Percentiles rank a stretch among this genome's conserved stretches.
Conservation (phyloP, 2,888 invertebrate genomes). For the Amphipoea oculea region DNA sequence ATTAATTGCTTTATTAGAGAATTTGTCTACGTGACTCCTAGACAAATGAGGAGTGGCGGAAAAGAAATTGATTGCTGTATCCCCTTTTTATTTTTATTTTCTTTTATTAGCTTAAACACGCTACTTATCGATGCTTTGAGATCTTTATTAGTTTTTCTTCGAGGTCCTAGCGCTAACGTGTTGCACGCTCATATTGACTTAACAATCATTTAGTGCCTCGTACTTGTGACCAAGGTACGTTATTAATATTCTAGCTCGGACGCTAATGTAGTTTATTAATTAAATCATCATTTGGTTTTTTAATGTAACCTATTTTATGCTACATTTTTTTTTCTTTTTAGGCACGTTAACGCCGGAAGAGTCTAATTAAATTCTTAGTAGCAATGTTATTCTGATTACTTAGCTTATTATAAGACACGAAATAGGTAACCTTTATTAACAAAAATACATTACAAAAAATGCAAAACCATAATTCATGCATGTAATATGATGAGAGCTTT, state of each 20-base stretch:
- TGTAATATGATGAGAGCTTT: slow-evolving; percentile 62
- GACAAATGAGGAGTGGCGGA: slow-evolving; percentile 8
- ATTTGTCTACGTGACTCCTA: slow-evolving; percentile 36
- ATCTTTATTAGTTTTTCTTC: slow-evolving; percentile 61
- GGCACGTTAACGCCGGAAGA: not conserved
- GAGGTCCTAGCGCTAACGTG: slow-evolving; percentile 59
- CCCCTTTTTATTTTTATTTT: slow-evolving; percentile 19
- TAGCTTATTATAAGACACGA: not conserved
- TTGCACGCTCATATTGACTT: slow-evolving; percentile 70
- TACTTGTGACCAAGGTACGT: slow-evolving; percentile 44
- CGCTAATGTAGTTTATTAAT: slow-evolving; percentile 47
- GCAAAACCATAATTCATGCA: slow-evolving; percentile 38
- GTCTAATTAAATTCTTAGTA: not conserved
- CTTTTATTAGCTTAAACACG: slow-evolving; percentile 39
- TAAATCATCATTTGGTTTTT: slow-evolving; percentile 39
- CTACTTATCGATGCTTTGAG: slow-evolving; percentile 55
- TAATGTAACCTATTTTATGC: not conserved
- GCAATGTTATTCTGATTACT: not conserved
- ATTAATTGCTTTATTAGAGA: slow-evolving; percentile 49
- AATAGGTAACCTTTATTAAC: not conserved
- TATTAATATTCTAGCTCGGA: slow-evolving; percentile 47
- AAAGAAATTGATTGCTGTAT: slow-evolving; percentile 35
- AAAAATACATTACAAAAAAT: not conserved
- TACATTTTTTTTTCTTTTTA: not conserved
- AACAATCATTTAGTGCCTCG: slow-evolving; percentile 62